These are phyloP conservation scores for Zingel zingel DNA, from an alignment of 2,113 vertebrate genomes.

Conservation along the genomic window DNA sequence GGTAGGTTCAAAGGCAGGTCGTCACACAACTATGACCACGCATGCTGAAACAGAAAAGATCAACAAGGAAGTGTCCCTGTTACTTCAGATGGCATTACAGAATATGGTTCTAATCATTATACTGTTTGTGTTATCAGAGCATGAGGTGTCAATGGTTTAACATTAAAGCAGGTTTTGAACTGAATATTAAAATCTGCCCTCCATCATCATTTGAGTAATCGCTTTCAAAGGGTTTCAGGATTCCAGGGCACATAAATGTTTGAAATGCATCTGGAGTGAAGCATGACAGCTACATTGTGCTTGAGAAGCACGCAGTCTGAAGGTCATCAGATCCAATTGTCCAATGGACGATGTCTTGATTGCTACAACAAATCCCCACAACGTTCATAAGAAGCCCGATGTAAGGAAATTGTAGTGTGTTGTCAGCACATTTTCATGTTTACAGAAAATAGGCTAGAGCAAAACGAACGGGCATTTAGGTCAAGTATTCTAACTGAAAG, in stretches of 20 bases:
- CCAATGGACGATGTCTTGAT: conserved; percentile 51
- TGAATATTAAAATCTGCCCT: conserved; percentile 23
- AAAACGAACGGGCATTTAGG: conserved; percentile 46
- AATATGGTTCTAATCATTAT: conserved; percentile 21
- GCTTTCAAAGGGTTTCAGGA: conserved; percentile 60
- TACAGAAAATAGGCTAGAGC: conserved; percentile 56
- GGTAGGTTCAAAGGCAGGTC: conserved; percentile 65
- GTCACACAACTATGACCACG: conserved; percentile 51
- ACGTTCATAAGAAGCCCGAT: conserved; percentile 37
- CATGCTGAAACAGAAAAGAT: conserved; percentile 53
- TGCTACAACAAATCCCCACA: conserved; percentile 52
- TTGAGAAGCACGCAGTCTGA: conserved; percentile 62
- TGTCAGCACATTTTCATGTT: conserved; percentile 69
- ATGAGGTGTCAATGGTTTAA: conserved; percentile 35
- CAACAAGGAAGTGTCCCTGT: conserved; percentile 28
- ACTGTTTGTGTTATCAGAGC: conserved; percentile 45
- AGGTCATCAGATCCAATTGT: conserved; percentile 76
- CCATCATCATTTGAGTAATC: conserved; percentile 36
- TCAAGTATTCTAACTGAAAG: conserved; percentile 53
- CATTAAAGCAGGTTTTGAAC: conserved; percentile 49
- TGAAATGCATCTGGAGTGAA: conserved; percentile 62
- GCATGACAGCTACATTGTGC: conserved; percentile 47
- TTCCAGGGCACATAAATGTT: conserved; percentile 71
- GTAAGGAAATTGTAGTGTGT: conserved; percentile 24
- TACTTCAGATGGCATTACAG: conserved; percentile 28